Evolutionary conservation across 92 coral and sea anemone genomes (phyloP).

Genomic region (Epizoanthus fatuus): DNA sequence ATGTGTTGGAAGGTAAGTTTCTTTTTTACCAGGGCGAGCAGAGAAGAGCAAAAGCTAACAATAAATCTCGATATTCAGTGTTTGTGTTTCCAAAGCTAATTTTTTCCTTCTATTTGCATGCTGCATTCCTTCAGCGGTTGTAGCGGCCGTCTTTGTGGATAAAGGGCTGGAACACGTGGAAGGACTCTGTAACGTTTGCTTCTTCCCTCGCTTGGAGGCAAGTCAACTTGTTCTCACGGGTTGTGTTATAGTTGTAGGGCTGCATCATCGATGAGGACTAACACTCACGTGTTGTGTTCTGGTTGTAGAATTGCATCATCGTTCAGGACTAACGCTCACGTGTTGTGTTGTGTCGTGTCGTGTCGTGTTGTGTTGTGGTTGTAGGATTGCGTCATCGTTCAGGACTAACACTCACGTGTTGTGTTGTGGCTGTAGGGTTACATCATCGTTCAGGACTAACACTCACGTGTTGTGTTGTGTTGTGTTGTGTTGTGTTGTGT

Average conservation of each 20-base stretch:
- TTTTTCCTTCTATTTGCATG: neutral
- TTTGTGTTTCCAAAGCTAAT: neutral
- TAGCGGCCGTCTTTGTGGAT: slow-evolving; percentile 96
- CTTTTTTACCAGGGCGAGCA: neutral
- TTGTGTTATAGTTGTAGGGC: neutral
- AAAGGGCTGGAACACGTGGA: slow-evolving; percentile 94
- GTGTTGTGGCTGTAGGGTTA: neutral
- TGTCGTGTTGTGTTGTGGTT: no score
- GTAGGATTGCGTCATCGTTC: no score
- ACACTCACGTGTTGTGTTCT: neutral
- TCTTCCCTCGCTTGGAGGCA: slow-evolving; percentile 98
- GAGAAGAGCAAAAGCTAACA: neutral
- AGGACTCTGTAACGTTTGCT: slow-evolving; percentile 89
- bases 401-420: neutral
- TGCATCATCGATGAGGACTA: neutral
- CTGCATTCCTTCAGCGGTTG: slow-evolving; percentile 72
- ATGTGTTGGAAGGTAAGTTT: slow-evolving; percentile 91
- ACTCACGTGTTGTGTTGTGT: neutral
- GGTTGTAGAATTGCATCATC: no score
- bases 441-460: no score
- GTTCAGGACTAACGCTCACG: no score
- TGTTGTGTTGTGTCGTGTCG: neutral
- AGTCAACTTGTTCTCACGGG: slow-evolving; percentile 5
- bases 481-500: neutral
- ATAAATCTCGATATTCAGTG: neutral